Evolutionary conservation across 2,797 vertebrate species (phyloP).

Genomic region (Pampus argenteus): DNA sequence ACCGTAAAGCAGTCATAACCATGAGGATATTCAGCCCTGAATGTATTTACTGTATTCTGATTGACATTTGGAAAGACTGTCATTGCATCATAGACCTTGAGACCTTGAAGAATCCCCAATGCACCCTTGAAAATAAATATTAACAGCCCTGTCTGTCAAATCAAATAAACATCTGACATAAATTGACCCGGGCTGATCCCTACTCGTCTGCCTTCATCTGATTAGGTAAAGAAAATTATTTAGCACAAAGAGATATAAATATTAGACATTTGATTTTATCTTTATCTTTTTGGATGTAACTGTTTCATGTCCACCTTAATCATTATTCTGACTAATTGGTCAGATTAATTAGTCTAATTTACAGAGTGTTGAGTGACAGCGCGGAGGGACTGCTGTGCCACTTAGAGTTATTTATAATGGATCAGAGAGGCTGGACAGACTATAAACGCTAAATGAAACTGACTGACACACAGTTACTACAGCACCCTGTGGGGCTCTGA

Average conservation of each 20-base stretch:
- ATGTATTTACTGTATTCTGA: slow-evolving; percentile 9
- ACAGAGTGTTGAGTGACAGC: slow-evolving; percentile 56
- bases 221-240: slow-evolving; percentile 41
- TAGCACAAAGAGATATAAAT: not conserved
- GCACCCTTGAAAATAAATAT: slow-evolving; percentile 44
- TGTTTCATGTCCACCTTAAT: slow-evolving; percentile 41
- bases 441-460: slow-evolving; percentile 70
- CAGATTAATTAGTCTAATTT: slow-evolving; percentile 68
- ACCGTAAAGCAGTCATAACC: slow-evolving; percentile 8
- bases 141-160: slow-evolving; percentile 42
- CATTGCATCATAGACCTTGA: slow-evolving; percentile 25
- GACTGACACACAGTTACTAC: slow-evolving; percentile 73
- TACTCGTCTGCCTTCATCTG: slow-evolving; percentile 21
- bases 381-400: slow-evolving; percentile 51
- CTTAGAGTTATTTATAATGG: slow-evolving; percentile 73
- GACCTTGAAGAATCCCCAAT: slow-evolving; percentile 37
- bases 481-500: slow-evolving; percentile 59
- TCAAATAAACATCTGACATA: slow-evolving; percentile 36
- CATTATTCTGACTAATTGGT: slow-evolving; percentile 39
- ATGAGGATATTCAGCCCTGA: not conserved
- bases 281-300: not conserved
- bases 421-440: slow-evolving; percentile 65
- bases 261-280: not conserved
- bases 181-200: slow-evolving; percentile 11
- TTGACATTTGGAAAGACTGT: not conserved